A percentile compares a stretch with the other conserved stretches of the same genome.
phyloP scores from a whole-genome alignment of 2,888 invertebrate species.

The Troides aeacus region DNA sequence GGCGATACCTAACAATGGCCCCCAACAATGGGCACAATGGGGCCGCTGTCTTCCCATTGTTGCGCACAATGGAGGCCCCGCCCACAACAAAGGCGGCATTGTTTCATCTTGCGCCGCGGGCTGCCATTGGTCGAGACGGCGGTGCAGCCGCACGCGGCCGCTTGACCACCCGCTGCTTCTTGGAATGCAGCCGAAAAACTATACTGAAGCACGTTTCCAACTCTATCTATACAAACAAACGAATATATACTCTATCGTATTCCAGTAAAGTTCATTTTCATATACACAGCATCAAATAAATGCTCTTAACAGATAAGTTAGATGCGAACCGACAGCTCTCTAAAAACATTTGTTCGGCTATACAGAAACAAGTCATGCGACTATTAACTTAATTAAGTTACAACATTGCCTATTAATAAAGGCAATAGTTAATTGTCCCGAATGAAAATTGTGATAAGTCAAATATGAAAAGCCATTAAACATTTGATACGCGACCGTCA shows the following conservation, averaged over 20 bases:
- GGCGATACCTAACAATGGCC: conserved; percentile 54
- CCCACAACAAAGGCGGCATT: conserved; percentile 68
- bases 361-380: not conserved
- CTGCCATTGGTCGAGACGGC: conserved; percentile 57
- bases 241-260: conserved; percentile 23
- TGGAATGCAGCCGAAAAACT: conserved; percentile 50
- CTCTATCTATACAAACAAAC: conserved; percentile 41
- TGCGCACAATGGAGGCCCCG: conserved; percentile 65
- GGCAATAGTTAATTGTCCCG: too few relatives aligned
- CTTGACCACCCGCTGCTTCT: conserved; percentile 59
- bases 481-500: too few relatives aligned
- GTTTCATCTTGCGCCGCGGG: conserved; percentile 63
- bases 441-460: too few relatives aligned
- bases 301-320: conserved; percentile 55
- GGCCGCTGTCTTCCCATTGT: conserved; percentile 74
- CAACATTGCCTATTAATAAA: not conserved
- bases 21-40: conserved; percentile 69
- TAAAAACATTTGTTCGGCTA: conserved; percentile 42
- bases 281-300: conserved; percentile 40
- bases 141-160: conserved; percentile 33
- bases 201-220: conserved; percentile 41
- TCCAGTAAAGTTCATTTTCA: conserved; percentile 5
- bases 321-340: conserved; percentile 65
- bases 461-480: too few relatives aligned
- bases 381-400: conserved; percentile 16